phyloP scores from a whole-genome alignment of 2,888 invertebrate genomes.

The Adelognathus sp. region DNA sequence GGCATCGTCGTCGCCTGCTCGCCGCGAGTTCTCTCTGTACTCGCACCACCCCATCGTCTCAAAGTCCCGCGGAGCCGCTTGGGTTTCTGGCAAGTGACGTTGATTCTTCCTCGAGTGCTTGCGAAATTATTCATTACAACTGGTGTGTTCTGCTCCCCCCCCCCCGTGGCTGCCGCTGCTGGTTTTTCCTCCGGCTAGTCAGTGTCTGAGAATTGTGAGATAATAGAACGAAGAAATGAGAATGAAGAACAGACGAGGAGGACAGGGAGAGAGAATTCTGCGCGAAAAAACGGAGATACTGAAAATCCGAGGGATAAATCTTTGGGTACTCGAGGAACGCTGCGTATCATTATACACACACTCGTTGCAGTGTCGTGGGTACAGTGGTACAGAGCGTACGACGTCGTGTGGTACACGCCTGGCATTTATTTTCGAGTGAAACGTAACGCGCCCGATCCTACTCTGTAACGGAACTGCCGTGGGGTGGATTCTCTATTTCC shows the following conservation, averaged over 20 bases:
- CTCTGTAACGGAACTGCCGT: constrained; percentile 10
- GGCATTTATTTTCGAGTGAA: constrained; percentile 42
- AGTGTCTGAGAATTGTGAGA: constrained; percentile 31
- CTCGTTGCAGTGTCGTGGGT: background rate
- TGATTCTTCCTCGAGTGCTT: constrained; percentile 59
- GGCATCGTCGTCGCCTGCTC: constrained; percentile 23
- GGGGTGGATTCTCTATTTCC: constrained; percentile 14
- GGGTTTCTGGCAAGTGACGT: constrained; percentile 57
- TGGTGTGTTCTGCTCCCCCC: constrained; percentile 31
- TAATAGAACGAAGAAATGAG: constrained; percentile 36
- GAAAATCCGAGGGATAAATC: constrained; percentile 43
- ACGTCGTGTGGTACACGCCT: no score
- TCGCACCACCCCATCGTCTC: constrained; percentile 12
- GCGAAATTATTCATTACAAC: constrained; percentile 61
- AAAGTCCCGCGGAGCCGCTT: constrained; percentile 49
- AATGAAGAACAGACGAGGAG: background rate
- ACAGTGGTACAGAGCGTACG: constrained; percentile 17
- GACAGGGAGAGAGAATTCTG: constrained; percentile 2
- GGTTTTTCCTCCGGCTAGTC: constrained; percentile 31
- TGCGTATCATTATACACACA: constrained; percentile 20
- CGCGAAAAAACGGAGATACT: constrained; percentile 12
- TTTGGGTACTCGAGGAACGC: constrained; percentile 25
- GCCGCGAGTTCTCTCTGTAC: constrained; percentile 11
- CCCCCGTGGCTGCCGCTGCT: background rate
- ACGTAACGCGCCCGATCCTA: constrained; percentile 19